phyloP scores from a whole-genome alignment of 2,797 vertebrate genomes.

The Premnoplex brunnescens region DNA sequence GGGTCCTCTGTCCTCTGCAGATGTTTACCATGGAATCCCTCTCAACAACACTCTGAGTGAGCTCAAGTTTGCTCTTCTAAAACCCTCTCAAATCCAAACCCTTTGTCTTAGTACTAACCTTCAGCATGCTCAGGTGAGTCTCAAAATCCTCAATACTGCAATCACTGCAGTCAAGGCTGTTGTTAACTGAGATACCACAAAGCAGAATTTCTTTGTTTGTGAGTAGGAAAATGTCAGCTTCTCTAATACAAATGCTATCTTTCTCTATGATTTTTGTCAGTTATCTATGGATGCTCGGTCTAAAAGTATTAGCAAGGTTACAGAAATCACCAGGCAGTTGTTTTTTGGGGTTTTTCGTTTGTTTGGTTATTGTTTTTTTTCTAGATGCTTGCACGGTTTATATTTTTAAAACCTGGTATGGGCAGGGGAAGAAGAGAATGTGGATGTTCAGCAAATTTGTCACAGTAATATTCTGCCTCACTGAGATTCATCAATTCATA shows the following conservation, averaged over 20 bases:
- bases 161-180: fast-evolving
- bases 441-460: neutral
- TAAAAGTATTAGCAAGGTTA: neutral
- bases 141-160: neutral
- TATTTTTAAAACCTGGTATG: neutral
- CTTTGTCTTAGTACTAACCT: neutral
- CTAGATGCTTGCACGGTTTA: neutral
- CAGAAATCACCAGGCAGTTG: neutral
- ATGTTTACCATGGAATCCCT: neutral
- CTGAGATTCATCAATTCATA: neutral
- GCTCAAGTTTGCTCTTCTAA: neutral
- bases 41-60: neutral
- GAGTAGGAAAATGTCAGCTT: neutral
- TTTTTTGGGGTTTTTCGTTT: neutral
- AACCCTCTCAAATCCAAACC: neutral
- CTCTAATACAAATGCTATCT: neutral
- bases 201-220: neutral
- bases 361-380: neutral
- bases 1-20: neutral
- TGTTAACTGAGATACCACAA: neutral
- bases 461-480: neutral
- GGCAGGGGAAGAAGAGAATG: fast-evolving
- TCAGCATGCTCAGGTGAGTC: neutral
- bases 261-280: neutral
- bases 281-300: neutral